Base-by-base conservation (phyloP, 1,140 invertebrate species). In the Manduca sexta region DNA sequence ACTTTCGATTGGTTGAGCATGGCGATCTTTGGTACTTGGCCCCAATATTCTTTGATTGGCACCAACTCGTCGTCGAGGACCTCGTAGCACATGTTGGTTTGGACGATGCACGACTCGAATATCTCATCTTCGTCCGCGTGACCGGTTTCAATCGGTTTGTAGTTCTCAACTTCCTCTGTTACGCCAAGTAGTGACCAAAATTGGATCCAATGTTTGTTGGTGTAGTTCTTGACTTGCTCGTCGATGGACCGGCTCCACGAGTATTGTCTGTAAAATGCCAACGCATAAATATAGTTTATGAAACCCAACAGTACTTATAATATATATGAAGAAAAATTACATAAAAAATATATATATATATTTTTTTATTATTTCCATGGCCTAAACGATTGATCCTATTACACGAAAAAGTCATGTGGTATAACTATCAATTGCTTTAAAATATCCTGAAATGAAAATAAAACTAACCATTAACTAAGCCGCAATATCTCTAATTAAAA, bases 61-160 rank as follows among this genome's bases (percentile, higher is more conserved):
- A 94, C 86, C 7, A 98, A 77, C 52, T 94, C 91, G 50, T 92
- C 91, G 33, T 90, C 89, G 51, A 90, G 88, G 10, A 97, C 90
- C 65, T 92, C 90, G 66, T 96, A 98, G 15, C 97, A 91, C 89
- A 94, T 94, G 77, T 97, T 98, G 0, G 95, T 96, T 45, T 92
- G 91, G 18, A 94, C 90, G 31, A 97, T 90, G 33, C 92, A 91
- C 3, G 90, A 90, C 79, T 98, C 96, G 62, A 94, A 97, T 0
- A 94, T 87, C 69, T 97, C 96, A 79, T 98, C 92, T 77, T 98
- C 96, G 49, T 96, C 93, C 0, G 92, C 90, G 70, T 92, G 89
- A 0, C 94, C 95, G 30, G 93, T 91, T 33, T 91, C 84, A 0
- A 82, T 64, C 0, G 91, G 89, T 59, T 84, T 84, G 47, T 87